phyloP scores from a whole-genome alignment of 2,888 invertebrate species.

The Polymixis lichenea region DNA sequence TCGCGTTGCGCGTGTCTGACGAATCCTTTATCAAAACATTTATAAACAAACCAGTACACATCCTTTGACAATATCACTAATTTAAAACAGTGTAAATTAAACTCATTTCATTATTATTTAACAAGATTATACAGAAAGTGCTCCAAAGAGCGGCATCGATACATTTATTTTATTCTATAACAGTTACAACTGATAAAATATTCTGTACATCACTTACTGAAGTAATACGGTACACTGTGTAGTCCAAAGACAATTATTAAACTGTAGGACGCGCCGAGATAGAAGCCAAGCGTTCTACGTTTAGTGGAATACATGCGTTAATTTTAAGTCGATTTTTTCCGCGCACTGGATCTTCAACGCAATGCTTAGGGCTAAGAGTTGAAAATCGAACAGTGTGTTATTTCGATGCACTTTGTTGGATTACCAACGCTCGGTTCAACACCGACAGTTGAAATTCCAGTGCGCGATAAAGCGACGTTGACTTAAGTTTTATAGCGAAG shows the following conservation, averaged over 20 bases:
- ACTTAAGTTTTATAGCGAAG: no score
- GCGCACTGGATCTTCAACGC: no score
- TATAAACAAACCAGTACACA: conserved; percentile 49
- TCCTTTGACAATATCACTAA: conserved; percentile 16
- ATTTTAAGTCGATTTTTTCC: no score
- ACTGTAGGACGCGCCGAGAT: neutral
- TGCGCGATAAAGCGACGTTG: no score
- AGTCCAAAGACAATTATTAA: conserved; percentile 30
- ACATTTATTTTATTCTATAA: conserved; percentile 18
- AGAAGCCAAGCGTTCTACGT: neutral
- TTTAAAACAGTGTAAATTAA: conserved; percentile 19
- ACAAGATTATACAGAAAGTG: conserved; percentile 21
- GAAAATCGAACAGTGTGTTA: no score
- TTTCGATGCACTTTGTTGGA: no score
- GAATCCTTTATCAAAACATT: conserved; percentile 26
- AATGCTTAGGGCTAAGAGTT: no score
- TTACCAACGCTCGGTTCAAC: no score
- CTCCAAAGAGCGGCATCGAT: conserved; percentile 18
- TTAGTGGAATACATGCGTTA: neutral
- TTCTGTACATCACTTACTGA: conserved; percentile 31
- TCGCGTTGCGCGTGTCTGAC: no score
- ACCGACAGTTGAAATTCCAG: no score
- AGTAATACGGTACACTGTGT: conserved; percentile 35
- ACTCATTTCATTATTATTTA: conserved; percentile 12
- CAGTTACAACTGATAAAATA: conserved; percentile 19